Percentiles rank a stretch among this genome's conserved stretches.
phyloP scores from a whole-genome alignment of 2,888 invertebrate species.

The Alloscopus bannaensis region DNA sequence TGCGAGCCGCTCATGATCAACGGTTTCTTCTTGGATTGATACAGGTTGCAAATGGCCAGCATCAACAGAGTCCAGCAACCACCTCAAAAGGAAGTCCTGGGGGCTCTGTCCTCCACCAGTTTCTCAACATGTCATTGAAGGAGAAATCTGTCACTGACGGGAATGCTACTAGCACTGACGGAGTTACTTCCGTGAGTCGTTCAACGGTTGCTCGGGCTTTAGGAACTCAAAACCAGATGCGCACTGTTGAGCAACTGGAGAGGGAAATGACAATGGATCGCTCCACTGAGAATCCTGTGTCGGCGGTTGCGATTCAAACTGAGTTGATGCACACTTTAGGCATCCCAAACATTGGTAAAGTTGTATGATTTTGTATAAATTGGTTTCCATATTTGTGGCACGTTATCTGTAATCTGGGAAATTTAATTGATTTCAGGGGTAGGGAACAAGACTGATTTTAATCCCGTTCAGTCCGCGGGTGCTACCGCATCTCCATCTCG shows the following conservation, averaged over 20 bases:
- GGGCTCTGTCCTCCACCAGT: conserved; percentile 25
- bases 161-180: neutral
- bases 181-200: neutral
- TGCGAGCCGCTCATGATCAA: neutral
- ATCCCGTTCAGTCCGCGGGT: conserved; percentile 1
- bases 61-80: neutral
- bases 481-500: neutral
- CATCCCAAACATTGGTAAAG: conserved; percentile 36
- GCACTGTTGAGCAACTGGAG: conserved; percentile 62
- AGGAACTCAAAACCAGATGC: conserved; percentile 71
- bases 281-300: neutral
- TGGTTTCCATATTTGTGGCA: neutral
- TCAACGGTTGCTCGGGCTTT: neutral
- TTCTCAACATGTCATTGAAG: conserved; percentile 28
- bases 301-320: conserved; percentile 31
- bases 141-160: conserved; percentile 5
- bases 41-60: neutral
- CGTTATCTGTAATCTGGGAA: conserved; percentile 7
- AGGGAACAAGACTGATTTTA: neutral
- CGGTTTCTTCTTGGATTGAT: neutral
- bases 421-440: neutral
- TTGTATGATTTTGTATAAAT: too few relatives aligned
- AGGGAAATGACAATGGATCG: conserved; percentile 53
- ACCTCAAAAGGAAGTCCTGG: neutral
- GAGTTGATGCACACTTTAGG: conserved; percentile 46